Base-by-base conservation (phyloP, 2,113 vertebrate species). In the Pteropus alecto region DNA sequence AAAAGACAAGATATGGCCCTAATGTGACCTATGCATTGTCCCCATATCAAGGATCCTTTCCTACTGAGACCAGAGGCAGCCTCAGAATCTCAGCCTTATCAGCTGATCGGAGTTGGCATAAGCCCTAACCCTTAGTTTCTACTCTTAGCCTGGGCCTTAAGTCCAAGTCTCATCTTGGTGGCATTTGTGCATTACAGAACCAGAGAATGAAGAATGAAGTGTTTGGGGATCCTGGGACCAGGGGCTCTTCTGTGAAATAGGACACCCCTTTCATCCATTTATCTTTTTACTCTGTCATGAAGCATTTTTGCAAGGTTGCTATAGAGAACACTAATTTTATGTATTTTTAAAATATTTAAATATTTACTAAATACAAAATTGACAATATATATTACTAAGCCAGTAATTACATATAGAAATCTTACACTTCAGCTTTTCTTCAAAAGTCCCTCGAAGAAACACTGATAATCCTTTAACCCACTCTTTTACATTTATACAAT, bases 391-490 rank as follows among this genome's bases (percentile, higher is more conserved):
- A 87, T 77, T 90, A 54, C 16, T 56, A 68, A 92, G 24, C 15
- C 73, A 96, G 43, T 35, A 74, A 67, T 67, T 10, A 78, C 46
- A n/a, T 28, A 78, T 9, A 77, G 76, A 95, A 88, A 68, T 81
- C 96, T 99, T 99, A 99, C 99, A 99, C 98, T 99, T 99, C 0
- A 99, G 99, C 96, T 99, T 99, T 98, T 99, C 99, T 95, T 99
- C 99, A 97, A 99, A 28, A 14, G 99, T 99, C 93, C 99, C 99
- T 60, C 99, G 98, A 78, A 99, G 99, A 98, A 99, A 99, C 79
- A 99, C 97, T 0, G 99, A 98, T 68, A 99, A 97, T 71, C 99
- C 99, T 98, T 99, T 98, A 24, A 99, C 98, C 99, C 99, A 99
- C 60, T 99, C 99, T 68, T 97, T 98, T 41, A 98, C 97, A 65